Evolutionary conservation across 1,140 invertebrate genomes (phyloP).

Genomic region (Ceratina calcarata): DNA sequence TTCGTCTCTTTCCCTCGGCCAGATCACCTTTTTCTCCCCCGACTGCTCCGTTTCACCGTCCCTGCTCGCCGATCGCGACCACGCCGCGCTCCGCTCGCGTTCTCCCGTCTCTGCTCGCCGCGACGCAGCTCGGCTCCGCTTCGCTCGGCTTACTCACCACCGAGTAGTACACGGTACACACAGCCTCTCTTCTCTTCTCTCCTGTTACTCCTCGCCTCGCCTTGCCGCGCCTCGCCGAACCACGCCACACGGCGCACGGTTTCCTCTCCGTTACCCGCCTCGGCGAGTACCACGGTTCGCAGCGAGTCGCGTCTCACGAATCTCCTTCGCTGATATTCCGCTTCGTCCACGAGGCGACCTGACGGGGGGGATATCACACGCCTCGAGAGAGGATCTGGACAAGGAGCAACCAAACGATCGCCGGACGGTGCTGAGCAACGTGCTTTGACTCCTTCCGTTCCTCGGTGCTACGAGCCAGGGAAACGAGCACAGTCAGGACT

Average conservation of each 20-base stretch:
- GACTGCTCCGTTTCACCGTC: conserved; percentile 41
- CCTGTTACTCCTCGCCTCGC: conserved; percentile 17
- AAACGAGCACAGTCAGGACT: conserved; percentile 70
- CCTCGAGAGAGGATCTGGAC: conserved; percentile 65
- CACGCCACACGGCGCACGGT: neutral
- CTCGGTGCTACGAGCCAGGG: conserved; percentile 49
- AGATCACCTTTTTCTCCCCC: conserved; percentile 48
- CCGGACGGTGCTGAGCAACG: conserved; percentile 65
- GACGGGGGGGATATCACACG: conserved; percentile 59
- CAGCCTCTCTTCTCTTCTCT: conserved; percentile 39
- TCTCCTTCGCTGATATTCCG: conserved; percentile 65
- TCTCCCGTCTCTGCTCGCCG: conserved; percentile 2
- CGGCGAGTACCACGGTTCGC: conserved; percentile 58
- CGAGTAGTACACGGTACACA: conserved; percentile 51
- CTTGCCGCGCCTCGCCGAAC: neutral
- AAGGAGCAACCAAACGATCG: conserved; percentile 62
- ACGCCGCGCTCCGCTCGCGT: conserved; percentile 20
- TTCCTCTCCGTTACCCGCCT: conserved; percentile 23
- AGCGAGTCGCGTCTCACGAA: conserved; percentile 62
- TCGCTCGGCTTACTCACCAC: conserved; percentile 72
- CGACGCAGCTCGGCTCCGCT: conserved; percentile 51
- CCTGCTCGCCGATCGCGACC: conserved; percentile 2
- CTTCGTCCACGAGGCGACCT: conserved; percentile 48
- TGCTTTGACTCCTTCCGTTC: conserved; percentile 60
- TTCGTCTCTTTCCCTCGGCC: conserved; percentile 63